phyloP scores from a whole-genome alignment of 1,140 invertebrate genomes.

The Orchesella cincta region DNA sequence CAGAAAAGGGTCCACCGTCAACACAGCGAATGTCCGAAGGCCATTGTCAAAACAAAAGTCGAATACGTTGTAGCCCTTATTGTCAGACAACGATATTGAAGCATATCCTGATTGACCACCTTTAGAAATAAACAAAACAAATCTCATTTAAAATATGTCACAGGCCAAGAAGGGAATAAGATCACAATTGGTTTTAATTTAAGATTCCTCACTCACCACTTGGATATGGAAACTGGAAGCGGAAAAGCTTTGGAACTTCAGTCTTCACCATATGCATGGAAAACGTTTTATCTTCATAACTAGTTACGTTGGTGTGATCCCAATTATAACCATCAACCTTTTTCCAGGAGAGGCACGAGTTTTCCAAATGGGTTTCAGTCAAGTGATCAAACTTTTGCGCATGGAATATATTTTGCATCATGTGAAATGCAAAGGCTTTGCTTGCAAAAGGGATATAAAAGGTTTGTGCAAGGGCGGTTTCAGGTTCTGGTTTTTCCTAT shows the following conservation, averaged over 20 bases:
- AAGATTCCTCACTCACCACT: not conserved
- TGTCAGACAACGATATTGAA: not conserved
- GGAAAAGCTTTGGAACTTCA: not conserved
- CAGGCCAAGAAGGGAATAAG: too few relatives aligned
- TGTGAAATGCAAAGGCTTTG: not conserved
- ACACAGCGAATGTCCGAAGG: not conserved
- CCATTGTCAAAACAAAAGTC: constrained; percentile 23
- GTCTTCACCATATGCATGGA: not conserved
- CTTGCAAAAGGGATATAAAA: not conserved
- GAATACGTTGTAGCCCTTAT: constrained; percentile 4
- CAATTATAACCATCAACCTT: not conserved
- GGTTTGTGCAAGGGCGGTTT: too few relatives aligned
- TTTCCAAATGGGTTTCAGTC: constrained; percentile 12
- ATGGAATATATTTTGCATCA: not conserved
- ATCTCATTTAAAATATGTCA: too few relatives aligned
- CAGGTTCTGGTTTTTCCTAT: constrained; percentile 12
- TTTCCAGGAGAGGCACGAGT: not conserved
- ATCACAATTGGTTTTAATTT: too few relatives aligned
- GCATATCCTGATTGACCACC: constrained; percentile 10
- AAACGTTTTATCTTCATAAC: not conserved
- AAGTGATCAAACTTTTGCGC: not conserved
- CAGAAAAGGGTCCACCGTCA: not conserved
- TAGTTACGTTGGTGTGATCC: not conserved
- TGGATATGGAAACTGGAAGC: not conserved
- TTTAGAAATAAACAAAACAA: not conserved